phyloP scores from a whole-genome alignment of 2,888 invertebrate species.

The Melangyna quadrimaculata region DNA sequence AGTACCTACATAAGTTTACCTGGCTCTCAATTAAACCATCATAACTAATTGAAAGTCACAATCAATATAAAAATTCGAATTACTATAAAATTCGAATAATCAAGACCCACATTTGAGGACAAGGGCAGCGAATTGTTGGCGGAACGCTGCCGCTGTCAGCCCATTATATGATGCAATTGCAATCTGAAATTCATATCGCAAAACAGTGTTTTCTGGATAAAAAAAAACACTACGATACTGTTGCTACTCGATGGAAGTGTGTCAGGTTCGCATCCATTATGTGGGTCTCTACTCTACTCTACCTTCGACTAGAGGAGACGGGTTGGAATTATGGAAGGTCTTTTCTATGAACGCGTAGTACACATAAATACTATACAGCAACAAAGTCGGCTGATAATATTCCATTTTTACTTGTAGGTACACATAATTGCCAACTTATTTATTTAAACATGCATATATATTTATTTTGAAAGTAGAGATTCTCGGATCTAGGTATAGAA shows the following conservation, averaged over 20 bases:
- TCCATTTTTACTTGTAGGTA: neutral
- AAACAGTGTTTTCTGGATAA: conserved; percentile 39
- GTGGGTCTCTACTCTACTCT: no score
- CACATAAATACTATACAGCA: no score
- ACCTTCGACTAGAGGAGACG: conserved; percentile 51
- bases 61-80: conserved; percentile 38
- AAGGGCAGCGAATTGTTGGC: neutral
- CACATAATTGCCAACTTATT: neutral
- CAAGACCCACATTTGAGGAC: conserved; percentile 15
- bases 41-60: conserved; percentile 61
- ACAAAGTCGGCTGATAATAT: conserved; percentile 37
- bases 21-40: conserved; percentile 38
- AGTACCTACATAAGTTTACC: conserved; percentile 8
- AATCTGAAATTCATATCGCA: conserved; percentile 54
- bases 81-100: neutral
- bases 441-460: no score
- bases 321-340: conserved; percentile 54
- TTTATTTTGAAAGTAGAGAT: neutral
- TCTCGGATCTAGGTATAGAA: no score
- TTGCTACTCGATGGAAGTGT: conserved; percentile 54
- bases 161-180: neutral
- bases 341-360: conserved; percentile 39
- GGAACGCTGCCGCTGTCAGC: neutral
- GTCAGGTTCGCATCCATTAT: conserved; percentile 68
- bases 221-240: conserved; percentile 10